Evolutionary conservation across 2,113 vertebrate genomes (phyloP).

Genomic region (Labeo rohita): DNA sequence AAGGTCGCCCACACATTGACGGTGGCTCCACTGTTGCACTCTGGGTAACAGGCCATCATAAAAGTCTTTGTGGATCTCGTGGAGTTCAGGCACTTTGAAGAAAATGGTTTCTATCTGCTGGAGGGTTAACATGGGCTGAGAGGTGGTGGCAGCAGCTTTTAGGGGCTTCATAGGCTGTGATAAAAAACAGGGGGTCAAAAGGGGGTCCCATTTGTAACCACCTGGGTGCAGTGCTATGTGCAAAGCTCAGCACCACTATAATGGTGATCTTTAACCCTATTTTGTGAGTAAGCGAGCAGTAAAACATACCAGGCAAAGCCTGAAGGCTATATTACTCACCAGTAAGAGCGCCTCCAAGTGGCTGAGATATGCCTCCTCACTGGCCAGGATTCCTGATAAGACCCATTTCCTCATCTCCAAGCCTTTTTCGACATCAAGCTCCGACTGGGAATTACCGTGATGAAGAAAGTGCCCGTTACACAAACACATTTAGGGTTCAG

Average conservation of each 20-base stretch:
- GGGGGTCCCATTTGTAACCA: background rate
- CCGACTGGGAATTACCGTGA: constrained; percentile 75
- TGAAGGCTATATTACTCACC: constrained; percentile 74
- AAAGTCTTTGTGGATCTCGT: constrained; percentile 97
- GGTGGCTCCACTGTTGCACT: constrained; percentile 94
- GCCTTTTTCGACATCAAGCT: constrained; percentile 94
- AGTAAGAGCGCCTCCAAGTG: constrained; percentile 95
- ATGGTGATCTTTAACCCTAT: background rate
- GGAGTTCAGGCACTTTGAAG: constrained; percentile 99
- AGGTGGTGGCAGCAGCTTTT: constrained; percentile 95
- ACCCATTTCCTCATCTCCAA: constrained; percentile 99
- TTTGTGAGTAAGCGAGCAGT: background rate
- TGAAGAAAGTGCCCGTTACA: background rate
- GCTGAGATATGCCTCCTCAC: constrained; percentile 94
- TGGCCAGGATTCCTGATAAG: constrained; percentile 94
- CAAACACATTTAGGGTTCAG: background rate
- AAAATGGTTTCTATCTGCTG: constrained; percentile 99
- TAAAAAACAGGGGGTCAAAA: constrained; percentile 13
- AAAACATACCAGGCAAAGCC: background rate
- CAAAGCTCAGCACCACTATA: constrained; percentile 7
- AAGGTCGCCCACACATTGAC: constrained; percentile 95
- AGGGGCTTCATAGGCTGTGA: constrained; percentile 96
- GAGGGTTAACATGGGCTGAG: constrained; percentile 90
- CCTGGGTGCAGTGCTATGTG: background rate
- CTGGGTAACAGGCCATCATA: constrained; percentile 92